Base-by-base conservation (phyloP, 2,888 invertebrate species). In the Caenorhabditis sinica region DNA sequence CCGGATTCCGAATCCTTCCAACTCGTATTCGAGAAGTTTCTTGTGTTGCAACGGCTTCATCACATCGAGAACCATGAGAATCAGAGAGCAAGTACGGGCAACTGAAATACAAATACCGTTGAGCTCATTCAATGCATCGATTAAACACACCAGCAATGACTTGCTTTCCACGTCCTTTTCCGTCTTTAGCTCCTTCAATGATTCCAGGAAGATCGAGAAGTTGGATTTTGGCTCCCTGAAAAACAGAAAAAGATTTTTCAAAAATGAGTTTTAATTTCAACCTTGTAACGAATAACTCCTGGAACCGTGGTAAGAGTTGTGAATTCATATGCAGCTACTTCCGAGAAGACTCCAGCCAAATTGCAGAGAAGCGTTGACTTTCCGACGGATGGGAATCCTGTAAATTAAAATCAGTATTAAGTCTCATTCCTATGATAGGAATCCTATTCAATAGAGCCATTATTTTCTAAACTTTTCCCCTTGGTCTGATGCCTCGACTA, bases 131-230 rank as follows among this genome's bases (percentile, higher is more conserved):
- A n/a, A n/a, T n/a, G n/a, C n/a, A n/a, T n/a, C n/a, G n/a, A n/a
- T n/a, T n/a, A n/a, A n/a, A n/a, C 86, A 85, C 72, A 94, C 94
- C 94, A 0, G 99, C 98, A 91, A 99, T 99, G 66, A 92, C 92
- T 72, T 92, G 92, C 77, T 90, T 89, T 83, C 92, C 92, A 74
- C 92, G 87, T 77, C 92, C 92, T 93, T 99, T 99, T 86, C 99
- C 99, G 93, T 99, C 99, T 93, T 99, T 99, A 0, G 99, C 99
- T 86, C 99, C 99, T 94, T 99, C 99, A 90, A 99, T 99, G 93
- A 99, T 99, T 94, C 99, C 99, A 85, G 99, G 99, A 91, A 99
- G 95, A 95, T 99, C 99, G 13, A 99, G 95, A 80, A 99, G 94
- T 96, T 98, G 93, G 86, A 99, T 97, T 94, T 99, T 99, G 86